A percentile compares a stretch with the other conserved stretches of the same genome.
phyloP scores from a whole-genome alignment of 2,797 vertebrate species.

The Columba guinea region DNA sequence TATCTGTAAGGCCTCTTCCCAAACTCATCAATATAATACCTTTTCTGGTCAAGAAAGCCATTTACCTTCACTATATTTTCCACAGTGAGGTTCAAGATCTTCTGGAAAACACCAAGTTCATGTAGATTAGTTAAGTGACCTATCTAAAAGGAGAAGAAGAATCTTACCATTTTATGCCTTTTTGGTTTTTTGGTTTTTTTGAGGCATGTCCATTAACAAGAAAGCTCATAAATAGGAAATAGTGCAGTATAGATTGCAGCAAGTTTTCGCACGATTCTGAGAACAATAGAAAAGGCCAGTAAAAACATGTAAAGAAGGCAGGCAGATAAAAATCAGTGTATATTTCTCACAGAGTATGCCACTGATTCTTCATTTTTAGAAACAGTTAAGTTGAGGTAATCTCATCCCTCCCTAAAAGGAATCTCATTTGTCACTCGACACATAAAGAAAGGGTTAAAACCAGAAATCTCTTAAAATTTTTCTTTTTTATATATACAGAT shows the following conservation, averaged over 20 bases:
- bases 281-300: not conserved
- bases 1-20: not conserved
- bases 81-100: not conserved
- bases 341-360: not conserved
- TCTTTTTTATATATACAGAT: not conserved
- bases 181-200: not conserved
- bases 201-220: not conserved
- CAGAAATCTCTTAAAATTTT: not conserved
- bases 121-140: not conserved
- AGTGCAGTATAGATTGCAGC: not conserved
- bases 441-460: not conserved
- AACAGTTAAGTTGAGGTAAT: not conserved
- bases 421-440: not conserved
- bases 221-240: not conserved
- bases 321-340: not conserved
- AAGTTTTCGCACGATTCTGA: not conserved
- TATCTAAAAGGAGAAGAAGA: not conserved
- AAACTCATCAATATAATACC: not conserved
- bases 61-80: slow-evolving; percentile 19
- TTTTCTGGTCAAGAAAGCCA: slow-evolving; percentile 6
- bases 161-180: not conserved
- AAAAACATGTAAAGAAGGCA: not conserved
- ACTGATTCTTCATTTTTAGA: not conserved
- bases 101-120: not conserved
- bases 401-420: not conserved